Percentiles rank a stretch among this genome's conserved stretches.
phyloP scores from a whole-genome alignment of 2,113 vertebrate species.

The Peromyscus polionotus region DNA sequence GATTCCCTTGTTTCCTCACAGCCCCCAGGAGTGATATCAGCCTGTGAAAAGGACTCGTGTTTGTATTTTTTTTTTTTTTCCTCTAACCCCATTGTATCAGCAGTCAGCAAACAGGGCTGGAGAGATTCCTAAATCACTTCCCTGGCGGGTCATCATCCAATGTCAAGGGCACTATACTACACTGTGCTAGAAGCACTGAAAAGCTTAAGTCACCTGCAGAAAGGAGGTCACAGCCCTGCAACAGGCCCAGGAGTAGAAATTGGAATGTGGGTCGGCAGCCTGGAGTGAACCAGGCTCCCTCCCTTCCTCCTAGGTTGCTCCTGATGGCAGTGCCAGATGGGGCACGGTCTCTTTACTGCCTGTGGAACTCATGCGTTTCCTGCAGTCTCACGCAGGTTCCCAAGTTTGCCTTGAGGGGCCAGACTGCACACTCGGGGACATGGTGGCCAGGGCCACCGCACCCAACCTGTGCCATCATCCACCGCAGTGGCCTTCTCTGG shows the following conservation, averaged over 20 bases:
- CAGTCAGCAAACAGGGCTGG: too few species aligned
- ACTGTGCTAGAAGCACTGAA: background rate
- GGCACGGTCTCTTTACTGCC: background rate
- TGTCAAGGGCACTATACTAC: background rate
- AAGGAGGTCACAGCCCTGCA: background rate
- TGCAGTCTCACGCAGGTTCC: background rate
- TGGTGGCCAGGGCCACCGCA: background rate
- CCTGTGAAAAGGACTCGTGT: background rate
- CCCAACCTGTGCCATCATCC: background rate
- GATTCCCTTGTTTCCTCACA: background rate
- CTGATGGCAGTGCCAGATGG: background rate
- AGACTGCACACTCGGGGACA: background rate
- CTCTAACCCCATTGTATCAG: background rate
- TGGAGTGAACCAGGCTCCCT: background rate
- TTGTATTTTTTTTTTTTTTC: too few species aligned
- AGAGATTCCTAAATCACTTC: background rate
- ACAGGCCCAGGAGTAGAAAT: background rate
- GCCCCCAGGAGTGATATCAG: conserved; percentile 5
- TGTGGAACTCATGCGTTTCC: background rate
- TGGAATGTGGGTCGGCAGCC: background rate
- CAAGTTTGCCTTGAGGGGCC: background rate
- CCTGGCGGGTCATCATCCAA: background rate
- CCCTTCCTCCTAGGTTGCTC: background rate
- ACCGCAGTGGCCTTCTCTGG: background rate
- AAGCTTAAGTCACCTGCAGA: background rate